A percentile compares a stretch with the other conserved stretches of the same genome.
Conservation (phyloP, 2,113 vertebrate genomes). For the Chitala chitala region DNA sequence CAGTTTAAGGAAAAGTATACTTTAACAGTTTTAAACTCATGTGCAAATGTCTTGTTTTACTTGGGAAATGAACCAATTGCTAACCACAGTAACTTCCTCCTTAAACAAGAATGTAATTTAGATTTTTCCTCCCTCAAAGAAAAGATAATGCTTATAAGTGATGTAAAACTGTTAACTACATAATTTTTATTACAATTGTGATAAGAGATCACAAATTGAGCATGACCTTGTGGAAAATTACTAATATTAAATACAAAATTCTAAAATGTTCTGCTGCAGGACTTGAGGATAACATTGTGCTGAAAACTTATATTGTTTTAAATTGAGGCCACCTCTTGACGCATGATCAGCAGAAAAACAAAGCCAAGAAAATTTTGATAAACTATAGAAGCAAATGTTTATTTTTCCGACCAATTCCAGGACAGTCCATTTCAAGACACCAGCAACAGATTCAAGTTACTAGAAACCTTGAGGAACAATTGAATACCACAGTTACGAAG, state of each 20-base stretch:
- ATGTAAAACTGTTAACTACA: no score
- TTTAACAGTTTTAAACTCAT: no score
- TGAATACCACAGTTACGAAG: neutral
- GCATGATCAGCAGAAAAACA: neutral
- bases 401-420: constrained; percentile 6
- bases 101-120: neutral
- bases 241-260: no score
- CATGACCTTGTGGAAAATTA: no score
- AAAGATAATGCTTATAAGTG: no score
- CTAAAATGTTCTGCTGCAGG: no score
- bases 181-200: no score
- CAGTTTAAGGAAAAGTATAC: no score
- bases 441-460: neutral
- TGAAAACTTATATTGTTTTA: neutral
- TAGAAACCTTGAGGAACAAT: neutral
- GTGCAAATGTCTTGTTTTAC: neutral
- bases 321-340: neutral
- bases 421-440: neutral
- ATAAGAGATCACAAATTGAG: no score
- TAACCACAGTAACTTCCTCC: neutral
- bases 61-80: neutral
- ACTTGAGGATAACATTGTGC: no score
- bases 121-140: no score
- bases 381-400: constrained; percentile 7
- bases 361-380: neutral